Base-by-base conservation (phyloP, 2,888 invertebrate species). In the Catocala sponsa region DNA sequence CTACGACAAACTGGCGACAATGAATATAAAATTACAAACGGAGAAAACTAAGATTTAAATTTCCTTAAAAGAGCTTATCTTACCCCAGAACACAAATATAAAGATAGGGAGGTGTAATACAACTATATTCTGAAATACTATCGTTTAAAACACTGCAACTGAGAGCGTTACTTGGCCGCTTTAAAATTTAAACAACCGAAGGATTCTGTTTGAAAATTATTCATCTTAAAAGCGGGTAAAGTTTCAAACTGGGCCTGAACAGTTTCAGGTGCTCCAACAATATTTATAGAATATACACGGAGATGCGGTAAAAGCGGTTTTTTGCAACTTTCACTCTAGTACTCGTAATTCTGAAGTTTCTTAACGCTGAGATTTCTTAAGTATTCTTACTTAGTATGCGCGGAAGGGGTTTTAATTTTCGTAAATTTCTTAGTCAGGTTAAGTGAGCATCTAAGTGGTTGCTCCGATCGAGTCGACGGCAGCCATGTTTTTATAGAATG, bases 231-330 rank as follows among this genome's bases (percentile, higher is more conserved):
- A 59, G 71, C 69, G 69, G 58, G 67, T 10, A 59, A 80, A 77
- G 70, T 80, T 81, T 71, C 47, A 46, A 67, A 63, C 63, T 44
- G 57, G 38, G 46, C 50, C 11, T 46, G 33, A 55, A 51, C 64
- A 53, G 52, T 67, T 74, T 70, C 72, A 63, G 68, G 68, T 70
- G 67, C 57, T 68, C 54, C 43, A 69, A 65, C 70, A 78, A 76
- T 78, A 79, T 81, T 80, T 81, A 79, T 76, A 74, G 72, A 73
- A 71, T 72, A 74, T 70, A 75, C 70, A 54, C 62, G 46, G 54
- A 65, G 67, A 51, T 70, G 68, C 55, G 78, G 73, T 72, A 71
- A 10, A 62, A 76, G 72, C 66, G 78, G 69, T 68, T 74, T 74
- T 71, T 65, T 67, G 48, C 44, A 68, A 68, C 63, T 67, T 72